Percentiles rank a stretch among this genome's conserved stretches.
These are phyloP conservation scores for Portunus trituberculatus DNA, from an alignment of 1,140 invertebrate genomes.

Conservation along the genomic window DNA sequence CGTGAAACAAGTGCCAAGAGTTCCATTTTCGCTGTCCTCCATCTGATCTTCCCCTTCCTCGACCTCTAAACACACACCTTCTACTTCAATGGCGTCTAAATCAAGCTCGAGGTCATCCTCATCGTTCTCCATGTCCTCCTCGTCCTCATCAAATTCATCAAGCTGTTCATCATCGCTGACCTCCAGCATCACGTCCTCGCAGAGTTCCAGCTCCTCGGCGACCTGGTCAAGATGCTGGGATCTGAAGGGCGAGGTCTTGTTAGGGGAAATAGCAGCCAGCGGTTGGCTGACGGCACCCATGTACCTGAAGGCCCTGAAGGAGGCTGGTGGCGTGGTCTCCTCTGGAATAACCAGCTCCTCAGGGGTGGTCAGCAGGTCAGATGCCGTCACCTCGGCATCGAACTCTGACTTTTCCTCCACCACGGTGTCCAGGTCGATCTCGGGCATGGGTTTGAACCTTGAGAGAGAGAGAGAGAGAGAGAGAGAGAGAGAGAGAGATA, in stretches of 20 bases:
- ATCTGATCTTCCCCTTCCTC: background rate
- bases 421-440: constrained; percentile 87
- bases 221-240: constrained; percentile 25
- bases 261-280: background rate
- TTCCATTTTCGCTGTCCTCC: constrained; percentile 56
- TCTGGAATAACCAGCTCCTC: constrained; percentile 65
- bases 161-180: constrained; percentile 42
- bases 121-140: background rate
- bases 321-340: constrained; percentile 62
- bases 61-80: background rate
- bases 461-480: constrained; percentile 80
- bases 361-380: constrained; percentile 65
- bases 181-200: background rate
- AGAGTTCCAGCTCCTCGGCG: constrained; percentile 36
- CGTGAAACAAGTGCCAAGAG: constrained; percentile 46
- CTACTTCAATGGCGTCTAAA: background rate
- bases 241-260: constrained; percentile 34
- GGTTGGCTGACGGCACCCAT: constrained; percentile 41
- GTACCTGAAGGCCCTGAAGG: constrained; percentile 81
- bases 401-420: constrained; percentile 86
- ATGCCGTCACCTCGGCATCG: constrained; percentile 84
- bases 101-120: constrained; percentile 34
- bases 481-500: constrained; percentile 23
- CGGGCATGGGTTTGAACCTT: constrained; percentile 85
- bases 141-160: constrained; percentile 37